These are phyloP conservation scores for Calypte anna DNA, from an alignment of 2,113 vertebrate genomes.

Conservation along the genomic window DNA sequence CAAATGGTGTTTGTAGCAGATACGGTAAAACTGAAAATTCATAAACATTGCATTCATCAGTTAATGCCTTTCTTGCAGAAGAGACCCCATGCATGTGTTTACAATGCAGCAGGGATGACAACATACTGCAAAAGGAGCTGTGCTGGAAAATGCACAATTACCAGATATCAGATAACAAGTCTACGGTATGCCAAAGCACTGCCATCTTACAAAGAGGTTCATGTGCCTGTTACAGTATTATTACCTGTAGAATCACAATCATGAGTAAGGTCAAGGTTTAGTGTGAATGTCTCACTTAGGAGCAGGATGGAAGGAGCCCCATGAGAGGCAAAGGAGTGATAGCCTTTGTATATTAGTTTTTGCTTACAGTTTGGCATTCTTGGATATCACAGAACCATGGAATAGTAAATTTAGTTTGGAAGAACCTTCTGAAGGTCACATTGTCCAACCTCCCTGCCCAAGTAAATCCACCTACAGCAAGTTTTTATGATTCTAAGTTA, in stretches of 20 bases:
- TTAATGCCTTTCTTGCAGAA: not conserved
- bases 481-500: not conserved
- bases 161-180: not conserved
- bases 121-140: not conserved
- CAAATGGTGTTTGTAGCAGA: not conserved
- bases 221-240: not conserved
- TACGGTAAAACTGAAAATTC: conserved; percentile 7
- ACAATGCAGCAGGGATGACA: not conserved
- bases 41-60: not conserved
- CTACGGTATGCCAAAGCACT: not conserved
- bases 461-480: not conserved
- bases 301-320: not conserved
- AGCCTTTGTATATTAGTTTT: not conserved
- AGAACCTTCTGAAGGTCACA: not conserved
- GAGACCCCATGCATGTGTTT: not conserved
- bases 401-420: not conserved
- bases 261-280: not conserved
- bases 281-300: not conserved
- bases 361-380: not conserved
- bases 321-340: not conserved
- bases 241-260: not conserved
- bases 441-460: not conserved
- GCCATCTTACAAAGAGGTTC: not conserved
- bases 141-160: not conserved
- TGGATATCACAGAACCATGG: not conserved